These are phyloP conservation scores for Leucophenga varia DNA, from an alignment of 1,140 invertebrate genomes.

Conservation along the genomic window DNA sequence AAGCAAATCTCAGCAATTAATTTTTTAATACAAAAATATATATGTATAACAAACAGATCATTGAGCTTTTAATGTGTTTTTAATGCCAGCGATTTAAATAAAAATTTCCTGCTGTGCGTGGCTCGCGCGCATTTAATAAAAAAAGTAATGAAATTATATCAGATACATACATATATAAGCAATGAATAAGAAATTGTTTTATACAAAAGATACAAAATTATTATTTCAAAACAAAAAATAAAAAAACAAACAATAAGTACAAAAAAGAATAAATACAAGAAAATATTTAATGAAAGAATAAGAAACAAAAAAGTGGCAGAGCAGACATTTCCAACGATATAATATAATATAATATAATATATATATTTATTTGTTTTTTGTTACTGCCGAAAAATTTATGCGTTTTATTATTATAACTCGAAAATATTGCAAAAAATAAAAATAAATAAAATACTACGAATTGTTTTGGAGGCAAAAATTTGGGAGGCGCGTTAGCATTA, in stretches of 20 bases:
- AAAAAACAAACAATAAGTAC: constrained; percentile 13
- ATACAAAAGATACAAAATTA: too few species aligned
- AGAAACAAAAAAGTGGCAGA: constrained; percentile 6
- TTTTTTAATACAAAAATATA: constrained; percentile 25
- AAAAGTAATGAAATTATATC: too few species aligned
- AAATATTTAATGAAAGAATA: constrained; percentile 13
- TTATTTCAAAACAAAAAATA: constrained; percentile 6
- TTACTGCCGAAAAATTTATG: constrained; percentile 33
- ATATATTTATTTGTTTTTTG: too few species aligned
- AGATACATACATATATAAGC: constrained; percentile 18
- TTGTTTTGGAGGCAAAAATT: constrained; percentile 25
- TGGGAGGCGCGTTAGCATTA: constrained; percentile 25
- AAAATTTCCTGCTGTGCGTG: constrained; percentile 29
- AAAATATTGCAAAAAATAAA: constrained; percentile 19
- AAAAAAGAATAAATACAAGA: constrained; percentile 29
- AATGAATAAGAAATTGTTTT: constrained; percentile 21
- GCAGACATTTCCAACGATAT: constrained; percentile 3
- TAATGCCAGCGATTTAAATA: constrained; percentile 39
- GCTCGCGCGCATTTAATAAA: background rate
- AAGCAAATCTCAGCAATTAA: too few species aligned
- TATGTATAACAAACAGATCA: too few species aligned
- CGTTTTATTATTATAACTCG: constrained; percentile 30
- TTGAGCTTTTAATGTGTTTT: constrained; percentile 49
- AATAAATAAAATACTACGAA: constrained; percentile 16
- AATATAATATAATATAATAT: too few species aligned